phyloP scores from a whole-genome alignment of 92 coral and sea anemone genomes.

The Meandrina meandrites region DNA sequence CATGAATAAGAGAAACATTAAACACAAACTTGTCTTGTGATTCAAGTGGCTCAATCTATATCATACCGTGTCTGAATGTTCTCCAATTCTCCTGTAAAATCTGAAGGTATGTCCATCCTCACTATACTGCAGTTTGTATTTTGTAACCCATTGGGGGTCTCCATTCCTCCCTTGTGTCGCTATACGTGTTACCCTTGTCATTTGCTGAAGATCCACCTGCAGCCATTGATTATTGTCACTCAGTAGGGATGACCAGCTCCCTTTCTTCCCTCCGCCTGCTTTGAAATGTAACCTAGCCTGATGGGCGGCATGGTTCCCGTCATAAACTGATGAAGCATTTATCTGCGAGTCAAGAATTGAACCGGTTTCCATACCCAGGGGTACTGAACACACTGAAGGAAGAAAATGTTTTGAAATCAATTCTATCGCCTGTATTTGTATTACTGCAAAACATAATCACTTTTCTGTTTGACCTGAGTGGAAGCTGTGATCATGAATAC shows the following conservation, averaged over 20 bases:
- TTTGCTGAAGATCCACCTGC: constrained; percentile 41
- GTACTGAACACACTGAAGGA: neutral
- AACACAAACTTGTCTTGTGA: neutral
- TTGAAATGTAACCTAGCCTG: constrained; percentile 38
- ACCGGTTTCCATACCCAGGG: constrained; percentile 54
- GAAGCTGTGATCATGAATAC: too few species aligned
- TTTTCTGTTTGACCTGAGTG: too few species aligned
- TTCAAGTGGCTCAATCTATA: neutral
- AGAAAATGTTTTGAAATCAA: too few species aligned
- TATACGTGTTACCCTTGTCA: constrained; percentile 15
- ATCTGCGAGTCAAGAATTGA: constrained; percentile 33
- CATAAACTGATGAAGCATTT: constrained; percentile 28
- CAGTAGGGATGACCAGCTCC: constrained; percentile 28
- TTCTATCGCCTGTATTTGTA: too few species aligned
- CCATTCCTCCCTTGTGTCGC: constrained; percentile 52
- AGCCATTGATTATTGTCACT: constrained; percentile 48
- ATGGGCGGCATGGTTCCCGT: neutral
- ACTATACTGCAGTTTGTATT: constrained; percentile 45
- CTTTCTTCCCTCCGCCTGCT: neutral
- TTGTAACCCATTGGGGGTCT: constrained; percentile 41
- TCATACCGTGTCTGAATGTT: constrained; percentile 10
- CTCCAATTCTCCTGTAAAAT: constrained; percentile 33
- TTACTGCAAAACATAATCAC: too few species aligned
- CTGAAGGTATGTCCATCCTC: constrained; percentile 42
- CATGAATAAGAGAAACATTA: too few species aligned